Base-by-base conservation (phyloP, 2,113 vertebrate genomes). In the Amblyornis subalaris region DNA sequence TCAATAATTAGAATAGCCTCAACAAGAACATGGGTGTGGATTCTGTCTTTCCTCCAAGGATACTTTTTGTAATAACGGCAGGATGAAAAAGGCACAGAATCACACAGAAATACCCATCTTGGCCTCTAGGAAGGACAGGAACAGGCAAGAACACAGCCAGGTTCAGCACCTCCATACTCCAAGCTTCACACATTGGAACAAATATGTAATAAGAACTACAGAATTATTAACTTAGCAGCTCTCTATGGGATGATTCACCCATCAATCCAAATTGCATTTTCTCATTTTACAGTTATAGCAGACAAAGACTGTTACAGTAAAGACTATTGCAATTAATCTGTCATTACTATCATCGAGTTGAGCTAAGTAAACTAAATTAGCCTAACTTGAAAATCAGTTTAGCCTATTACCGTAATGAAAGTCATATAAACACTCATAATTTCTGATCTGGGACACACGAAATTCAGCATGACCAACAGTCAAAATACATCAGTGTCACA, bases 321-420 rank as follows among this genome's bases (percentile, higher is more conserved):
- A 96, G 93, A 94, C 89, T 97, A 76, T 12, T 90, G 85, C 69
- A 97, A 97, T 97, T 96, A 96, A 95, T 95, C 78, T 96, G 96
- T 97, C 96, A 96, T 92, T 95, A 96, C 67, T 61, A 79, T 74
- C 85, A 93, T 79, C 75, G 76, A 86, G 72, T 45, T 91, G 77
- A 96, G 93, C 84, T 74, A 95, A 12, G 90, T 95, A 97, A 96
- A 97, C 92, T 93, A 93, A 92, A 97, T 97, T 88, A 95, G 90
- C 81, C 83, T 93, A 95, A 95, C 89, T 51, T 80, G 94, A 95
- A 95, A 95, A 94, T 94, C 86, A 95, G 94, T 88, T 97, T 88
- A 92, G 90, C 90, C 92, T 93, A 96, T 77, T 95, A 92, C 71
- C 91, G 54, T 85, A 97, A 87, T 95, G 93, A 8, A 92, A 93